These are phyloP conservation scores for Rotaria macrura DNA, from an alignment of 2,888 invertebrate species.

Conservation along the genomic window DNA sequence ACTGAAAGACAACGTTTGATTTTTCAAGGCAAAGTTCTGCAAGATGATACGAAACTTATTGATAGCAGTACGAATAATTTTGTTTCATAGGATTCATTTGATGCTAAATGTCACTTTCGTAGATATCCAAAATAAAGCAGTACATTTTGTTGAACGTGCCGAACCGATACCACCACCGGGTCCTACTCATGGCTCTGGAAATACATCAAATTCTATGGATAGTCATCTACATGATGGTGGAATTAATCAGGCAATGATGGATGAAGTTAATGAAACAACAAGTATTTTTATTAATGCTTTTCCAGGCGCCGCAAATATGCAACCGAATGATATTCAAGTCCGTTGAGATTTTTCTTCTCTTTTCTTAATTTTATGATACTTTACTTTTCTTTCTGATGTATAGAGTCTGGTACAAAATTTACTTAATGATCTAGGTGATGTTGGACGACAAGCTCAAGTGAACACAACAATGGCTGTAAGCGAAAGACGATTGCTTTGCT, in stretches of 20 bases:
- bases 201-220: slow-evolving; percentile 31
- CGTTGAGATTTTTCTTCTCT: background rate
- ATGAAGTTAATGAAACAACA: slow-evolving; percentile 25
- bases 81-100: background rate
- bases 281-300: slow-evolving; percentile 4
- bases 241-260: slow-evolving; percentile 4
- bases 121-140: slow-evolving; percentile 78
- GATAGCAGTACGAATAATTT: slow-evolving; percentile 58
- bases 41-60: slow-evolving; percentile 70
- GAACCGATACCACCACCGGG: slow-evolving; percentile 56
- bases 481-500: too few relatives aligned
- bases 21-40: slow-evolving; percentile 81
- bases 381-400: slow-evolving; percentile 23
- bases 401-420: slow-evolving; percentile 49
- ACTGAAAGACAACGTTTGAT: slow-evolving; percentile 76
- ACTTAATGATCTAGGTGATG: slow-evolving; percentile 47
- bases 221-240: background rate
- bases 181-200: slow-evolving; percentile 28
- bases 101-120: slow-evolving; percentile 28
- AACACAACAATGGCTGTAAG: slow-evolving; percentile 44
- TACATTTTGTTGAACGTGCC: slow-evolving; percentile 77
- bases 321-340: slow-evolving; percentile 20
- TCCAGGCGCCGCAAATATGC: slow-evolving; percentile 6
- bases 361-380: too few relatives aligned
- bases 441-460: slow-evolving; percentile 48